Conservation (phyloP, 2,888 invertebrate genomes). For the Camponotus fellah region DNA sequence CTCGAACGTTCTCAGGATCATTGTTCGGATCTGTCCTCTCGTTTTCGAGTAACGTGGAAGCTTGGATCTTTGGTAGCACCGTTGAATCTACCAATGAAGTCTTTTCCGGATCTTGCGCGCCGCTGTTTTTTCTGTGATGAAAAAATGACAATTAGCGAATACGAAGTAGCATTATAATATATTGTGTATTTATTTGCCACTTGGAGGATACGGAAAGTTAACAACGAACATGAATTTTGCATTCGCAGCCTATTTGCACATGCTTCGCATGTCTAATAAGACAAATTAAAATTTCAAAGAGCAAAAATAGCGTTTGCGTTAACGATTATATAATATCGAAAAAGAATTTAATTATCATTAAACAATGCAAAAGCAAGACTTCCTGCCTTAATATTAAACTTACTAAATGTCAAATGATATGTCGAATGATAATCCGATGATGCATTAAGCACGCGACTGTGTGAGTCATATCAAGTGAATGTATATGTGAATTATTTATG, state of each 20-base stretch:
- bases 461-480: background rate
- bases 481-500: background rate
- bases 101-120: slow-evolving; percentile 74
- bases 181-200: background rate
- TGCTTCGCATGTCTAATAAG: background rate
- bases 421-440: background rate
- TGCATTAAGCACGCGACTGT: background rate
- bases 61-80: slow-evolving; percentile 74
- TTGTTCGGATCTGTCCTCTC: slow-evolving; percentile 65
- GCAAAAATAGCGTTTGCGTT: background rate
- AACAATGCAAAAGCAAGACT: background rate
- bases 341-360: background rate
- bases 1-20: slow-evolving; percentile 68
- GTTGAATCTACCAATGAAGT: slow-evolving; percentile 76
- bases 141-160: slow-evolving; percentile 13
- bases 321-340: background rate
- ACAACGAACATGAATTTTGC: slow-evolving; percentile 6
- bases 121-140: slow-evolving; percentile 73
- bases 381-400: background rate
- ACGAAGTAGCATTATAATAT: background rate
- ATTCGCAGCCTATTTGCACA: background rate
- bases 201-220: background rate
- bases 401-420: background rate
- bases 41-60: slow-evolving; percentile 63
- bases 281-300: background rate